Evolutionary conservation across 2,113 vertebrate species (phyloP), one percentile per base, ranked within the genome.

Genomic region (Acanthochromis polyacanthus): DNA sequence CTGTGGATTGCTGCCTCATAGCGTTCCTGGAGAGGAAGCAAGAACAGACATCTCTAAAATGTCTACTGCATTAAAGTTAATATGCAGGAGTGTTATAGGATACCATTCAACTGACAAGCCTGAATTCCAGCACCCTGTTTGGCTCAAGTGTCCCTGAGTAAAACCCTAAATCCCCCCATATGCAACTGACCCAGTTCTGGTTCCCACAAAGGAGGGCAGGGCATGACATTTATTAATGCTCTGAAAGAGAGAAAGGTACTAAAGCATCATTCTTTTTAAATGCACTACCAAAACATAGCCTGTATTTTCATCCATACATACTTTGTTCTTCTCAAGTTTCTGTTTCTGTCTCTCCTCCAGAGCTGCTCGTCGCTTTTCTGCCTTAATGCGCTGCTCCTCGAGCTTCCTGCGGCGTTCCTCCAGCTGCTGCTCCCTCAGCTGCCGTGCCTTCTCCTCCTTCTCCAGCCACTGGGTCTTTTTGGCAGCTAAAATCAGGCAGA

Each of bases 251-350:
- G 4, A 56, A 56, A 57, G 5, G 12, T 57, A 19, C 4, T 40
- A n/a, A 53, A 20, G 25, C 56, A 36, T 62, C 15, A 14, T 16
- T 36, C 23, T n/a, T 45, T 25, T 1, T 52, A 1, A 36, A 53
- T 23, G 0, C 20, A 19, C 65, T 45, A 20, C 52, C 52, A 58
- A 1, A 60, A 69, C 25, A 15, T 46, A 23, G 40, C 7, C 4
- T 9, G 12, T 16, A 5, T 28, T 57, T 12, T 32, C 4, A 1
- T 46, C 16, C 14, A 65, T 40, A 82, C 91, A 0, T 83, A 99
- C 98, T 96, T 99, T 99, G 90, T 99, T 99, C 85, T 96, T 99
- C 93, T 97, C 97, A 38, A 97, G 93, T 88, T 99, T 99, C 90
- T 97, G 96, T 57, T 96, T 95, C 93, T 99, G 97, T 48, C 97